These are phyloP conservation scores for Clistopyga incitator DNA, from an alignment of 2,888 invertebrate species.

Conservation along the genomic window DNA sequence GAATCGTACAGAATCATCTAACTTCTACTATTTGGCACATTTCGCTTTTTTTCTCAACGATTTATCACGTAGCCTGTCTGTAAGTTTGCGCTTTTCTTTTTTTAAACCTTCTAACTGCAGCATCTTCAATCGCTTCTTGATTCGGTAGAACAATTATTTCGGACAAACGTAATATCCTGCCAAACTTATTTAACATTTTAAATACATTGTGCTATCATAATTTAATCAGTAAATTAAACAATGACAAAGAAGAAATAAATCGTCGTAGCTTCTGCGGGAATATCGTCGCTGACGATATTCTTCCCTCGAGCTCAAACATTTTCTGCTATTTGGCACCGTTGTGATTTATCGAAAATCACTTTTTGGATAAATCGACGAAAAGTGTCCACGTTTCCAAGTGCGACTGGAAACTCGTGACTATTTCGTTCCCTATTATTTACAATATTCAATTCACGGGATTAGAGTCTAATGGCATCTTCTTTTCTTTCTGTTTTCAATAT, in stretches of 20 bases:
- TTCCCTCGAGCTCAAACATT: background rate
- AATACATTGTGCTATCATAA: background rate
- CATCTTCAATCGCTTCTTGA: background rate
- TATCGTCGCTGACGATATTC: background rate
- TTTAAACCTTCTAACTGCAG: too few relatives aligned
- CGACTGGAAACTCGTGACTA: background rate
- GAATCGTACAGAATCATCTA: background rate
- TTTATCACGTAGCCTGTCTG: too few relatives aligned
- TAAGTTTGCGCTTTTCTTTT: too few relatives aligned
- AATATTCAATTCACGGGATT: background rate
- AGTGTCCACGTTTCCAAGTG: background rate
- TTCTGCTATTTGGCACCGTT: background rate
- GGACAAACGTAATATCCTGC: background rate
- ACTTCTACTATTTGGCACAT: background rate
- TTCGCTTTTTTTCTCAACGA: too few relatives aligned
- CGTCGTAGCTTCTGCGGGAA: background rate
- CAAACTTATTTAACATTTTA: background rate
- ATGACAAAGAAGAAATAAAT: background rate
- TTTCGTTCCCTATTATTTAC: background rate
- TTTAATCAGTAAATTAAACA: background rate
- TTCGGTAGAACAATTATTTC: background rate
- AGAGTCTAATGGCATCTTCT: background rate
- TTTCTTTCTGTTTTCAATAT: background rate
- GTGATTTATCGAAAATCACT: constrained; percentile 1
- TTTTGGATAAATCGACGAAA: background rate